Evolutionary conservation across 2,797 vertebrate genomes (phyloP), one percentile per base, ranked within the genome.

Genomic region (Huso huso): DNA sequence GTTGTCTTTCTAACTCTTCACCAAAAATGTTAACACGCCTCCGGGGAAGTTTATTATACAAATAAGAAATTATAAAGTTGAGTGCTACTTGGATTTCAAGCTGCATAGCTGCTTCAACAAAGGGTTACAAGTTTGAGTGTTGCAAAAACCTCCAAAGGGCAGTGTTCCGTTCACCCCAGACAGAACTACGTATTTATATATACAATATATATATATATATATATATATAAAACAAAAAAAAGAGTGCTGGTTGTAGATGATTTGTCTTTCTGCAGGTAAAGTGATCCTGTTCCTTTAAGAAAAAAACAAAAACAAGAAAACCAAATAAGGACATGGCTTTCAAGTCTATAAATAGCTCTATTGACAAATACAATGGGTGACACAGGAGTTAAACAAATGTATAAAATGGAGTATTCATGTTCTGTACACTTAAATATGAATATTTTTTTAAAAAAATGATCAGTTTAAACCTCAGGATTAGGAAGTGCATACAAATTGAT

Each of bases 11-110:
- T 8, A 99, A 92, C 86, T 99, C 96, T 83, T 99, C 96, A 63
- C 95, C 96, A 67, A 99, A 98, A 86, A 97, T 98, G 83, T 98
- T 99, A 83, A 98, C 95, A 67, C 96, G 93, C 84, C 95, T 89
- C 72, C 96, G 90, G 72, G 96, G 95, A 87, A 98, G 95, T 86
- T 98, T 98, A 91, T 99, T 99, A 88, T 99, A 99, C 80, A 99
- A 89, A 87, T 98, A 99, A 1, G 96, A 99, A 88, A 99, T 98
- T 78, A 99, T 98, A 91, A 98, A 99, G 86, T 99, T 99, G 86
- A 99, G 93, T 84, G 96, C 96, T 93, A 99, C 96, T 95, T 99
- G 95, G 87, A 99, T 99, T 95, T 99, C 96, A 93, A 99, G 95
- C 96, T 99, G 95, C 96, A 98, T 98, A 94, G 93, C 92, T 96